Evolutionary conservation across 2,113 vertebrate genomes (phyloP).

Genomic region (Salminus brasiliensis): DNA sequence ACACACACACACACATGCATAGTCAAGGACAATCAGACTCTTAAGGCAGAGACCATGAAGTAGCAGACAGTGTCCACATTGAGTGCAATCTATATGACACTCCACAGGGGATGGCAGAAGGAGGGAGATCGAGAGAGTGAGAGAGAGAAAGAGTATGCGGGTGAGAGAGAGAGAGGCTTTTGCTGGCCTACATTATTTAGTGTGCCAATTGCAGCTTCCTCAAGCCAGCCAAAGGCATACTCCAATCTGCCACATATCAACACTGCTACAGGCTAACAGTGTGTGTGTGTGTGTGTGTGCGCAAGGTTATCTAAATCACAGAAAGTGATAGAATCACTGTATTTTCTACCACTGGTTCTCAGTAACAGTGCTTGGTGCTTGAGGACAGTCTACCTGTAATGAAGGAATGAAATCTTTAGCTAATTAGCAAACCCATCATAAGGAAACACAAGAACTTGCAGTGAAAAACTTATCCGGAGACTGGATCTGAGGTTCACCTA

Average conservation of each 20-base stretch:
- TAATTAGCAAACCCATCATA: conserved; percentile 32
- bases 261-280: conserved; percentile 24
- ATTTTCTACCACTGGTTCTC: not conserved
- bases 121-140: not conserved
- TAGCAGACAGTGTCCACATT: conserved; percentile 15
- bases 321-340: conserved; percentile 1
- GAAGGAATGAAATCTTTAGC: conserved; percentile 18
- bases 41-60: conserved; percentile 6
- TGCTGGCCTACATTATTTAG: conserved; percentile 48
- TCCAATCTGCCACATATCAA: conserved; percentile 29
- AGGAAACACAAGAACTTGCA: not conserved
- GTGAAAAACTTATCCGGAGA: not conserved
- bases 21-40: conserved; percentile 28
- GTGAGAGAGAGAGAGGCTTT: conserved; percentile 10
- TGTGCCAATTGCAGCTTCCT: conserved; percentile 37
- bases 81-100: conserved; percentile 24
- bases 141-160: not conserved
- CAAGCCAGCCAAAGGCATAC: conserved; percentile 24
- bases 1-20: conserved; percentile 1
- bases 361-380: not conserved
- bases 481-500: not conserved
- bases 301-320: not conserved
- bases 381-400: not conserved
- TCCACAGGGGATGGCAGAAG: not conserved
- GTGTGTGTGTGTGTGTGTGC: conserved; percentile 11